Base-by-base conservation (phyloP, 2,113 vertebrate species). In the Oncorhynchus mykiss region DNA sequence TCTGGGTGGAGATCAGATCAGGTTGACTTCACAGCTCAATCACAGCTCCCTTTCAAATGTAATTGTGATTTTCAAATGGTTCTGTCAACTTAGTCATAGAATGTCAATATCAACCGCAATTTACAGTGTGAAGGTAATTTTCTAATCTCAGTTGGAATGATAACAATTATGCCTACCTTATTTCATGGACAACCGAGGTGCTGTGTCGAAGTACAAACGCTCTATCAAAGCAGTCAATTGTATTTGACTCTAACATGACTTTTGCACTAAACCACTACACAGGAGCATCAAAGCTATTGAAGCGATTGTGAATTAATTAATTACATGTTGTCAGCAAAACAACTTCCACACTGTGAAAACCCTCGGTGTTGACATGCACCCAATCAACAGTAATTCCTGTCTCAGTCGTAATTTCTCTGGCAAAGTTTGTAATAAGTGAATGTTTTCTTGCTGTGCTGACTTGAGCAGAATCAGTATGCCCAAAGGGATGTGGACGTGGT, bases 301-400 rank as follows among this genome's bases (percentile, higher is more conserved):
- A 3, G 6, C 8, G 11, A 9, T 22, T 22, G 31, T 45, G 14
- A 20, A 34, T 18, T 20, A 3, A 67, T 9, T 34, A 20, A 67
- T 67, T 8, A 18, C 29, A 39, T 39, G 67, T 31, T 31, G 27
- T 67, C 20, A 34, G 31, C 14, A 20, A 68, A 39, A n/a, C 29
- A 68, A 39, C 29, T 68, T 27, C 31, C 29, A 31, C 67, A 31
- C 18, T 20, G 29, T 3, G 67, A 39, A 68, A 68, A 68, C 18
- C 25, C 25, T 16, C 16, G 4, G 5, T 39, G 12, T 68, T 68
- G 29, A 39, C 31, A 18, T 68, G 67, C 8, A 68, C 22, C 27
- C 67, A 68, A 68, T 68, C 18, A 68, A 11, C 18, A 3, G 67
- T 62, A 62, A 62, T 62, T 62, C 59, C n/a, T 62, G 18, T 62